Evolutionary conservation across 2,888 invertebrate species (phyloP).

Genomic region (Athripsodes cinereus): DNA sequence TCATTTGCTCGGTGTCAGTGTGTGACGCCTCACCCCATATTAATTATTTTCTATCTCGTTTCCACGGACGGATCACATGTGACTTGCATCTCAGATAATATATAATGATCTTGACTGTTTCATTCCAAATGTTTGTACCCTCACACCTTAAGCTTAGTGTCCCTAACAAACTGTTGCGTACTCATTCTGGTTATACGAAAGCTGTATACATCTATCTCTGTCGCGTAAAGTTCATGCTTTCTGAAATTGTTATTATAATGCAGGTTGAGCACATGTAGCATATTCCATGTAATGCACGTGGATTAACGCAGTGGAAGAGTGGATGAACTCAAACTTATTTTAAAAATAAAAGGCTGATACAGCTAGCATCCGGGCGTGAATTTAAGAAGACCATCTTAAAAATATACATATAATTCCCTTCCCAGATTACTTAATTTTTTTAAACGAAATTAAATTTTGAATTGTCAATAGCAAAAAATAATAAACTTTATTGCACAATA

Average conservation of each 20-base stretch:
- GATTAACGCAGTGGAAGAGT: not conserved
- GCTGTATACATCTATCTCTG: not conserved
- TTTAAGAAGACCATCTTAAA: too few species aligned
- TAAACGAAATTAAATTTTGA: too few species aligned
- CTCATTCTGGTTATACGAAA: not conserved
- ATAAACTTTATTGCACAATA: too few species aligned
- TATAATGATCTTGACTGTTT: not conserved
- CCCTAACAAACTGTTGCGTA: not conserved
- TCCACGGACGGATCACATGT: not conserved
- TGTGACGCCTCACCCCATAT: slow-evolving; percentile 1
- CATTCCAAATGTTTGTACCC: not conserved
- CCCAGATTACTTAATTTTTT: too few species aligned
- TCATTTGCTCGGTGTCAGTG: not conserved
- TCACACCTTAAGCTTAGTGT: not conserved
- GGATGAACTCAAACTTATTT: not conserved
- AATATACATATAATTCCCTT: too few species aligned
- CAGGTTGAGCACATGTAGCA: slow-evolving; percentile 8
- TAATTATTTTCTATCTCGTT: not conserved
- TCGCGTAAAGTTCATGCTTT: not conserved
- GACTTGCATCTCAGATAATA: not conserved
- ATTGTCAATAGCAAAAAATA: too few species aligned
- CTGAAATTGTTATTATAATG: slow-evolving; percentile 2
- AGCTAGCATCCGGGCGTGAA: too few species aligned
- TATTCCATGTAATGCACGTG: slow-evolving; percentile 9
- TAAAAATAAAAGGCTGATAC: too few species aligned